Base-by-base conservation (phyloP, 2,797 vertebrate species). In the Danio albolineatus region DNA sequence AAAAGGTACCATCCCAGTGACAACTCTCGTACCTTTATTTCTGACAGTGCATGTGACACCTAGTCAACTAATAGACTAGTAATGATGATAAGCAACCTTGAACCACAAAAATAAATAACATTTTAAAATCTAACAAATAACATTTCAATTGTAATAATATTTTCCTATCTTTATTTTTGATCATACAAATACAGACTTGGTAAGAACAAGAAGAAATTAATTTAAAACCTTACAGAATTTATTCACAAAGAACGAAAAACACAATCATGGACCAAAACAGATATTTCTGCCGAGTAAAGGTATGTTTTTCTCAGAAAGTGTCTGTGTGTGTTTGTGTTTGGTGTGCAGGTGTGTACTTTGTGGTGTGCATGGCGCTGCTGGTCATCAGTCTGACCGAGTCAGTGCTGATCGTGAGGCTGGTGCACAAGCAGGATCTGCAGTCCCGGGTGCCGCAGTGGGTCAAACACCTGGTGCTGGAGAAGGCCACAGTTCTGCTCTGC, bases 311-410 rank as follows among this genome's bases (percentile, higher is more conserved):
- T 67, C 44, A 36, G 19, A 66, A 48, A 16, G 43, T 28, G 28
- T 28, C 6, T 51, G 7, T 51, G 57, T 76, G 21, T 71, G 10
- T 76, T 36, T 76, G 14, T 83, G 21, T 82, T 80, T 71, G 38
- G 62, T 60, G 36, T 48, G 0, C 88, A 99, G 98, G 97, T 10
- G 92, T 96, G 83, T 99, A 99, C 88, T 99, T 99, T 0, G 95
- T 99, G 78, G 98, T 99, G n/a, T 99, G 98, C 90, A 99, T 99
- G 97, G 98, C 97, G 0, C 91, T 99, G 73, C 92, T 99, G 39
- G 97, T 99, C 78, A 94, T 99, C 91, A 99, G 98, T 89, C 91
- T 99, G 83, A 95, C 94, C 0, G 97, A 99, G 87, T 99, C 97
- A 0, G 97, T 98, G 86, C 84, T 99, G 87, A 98, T 99, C 0